phyloP scores from a whole-genome alignment of 2,113 vertebrate species.

The Egretta garzetta region DNA sequence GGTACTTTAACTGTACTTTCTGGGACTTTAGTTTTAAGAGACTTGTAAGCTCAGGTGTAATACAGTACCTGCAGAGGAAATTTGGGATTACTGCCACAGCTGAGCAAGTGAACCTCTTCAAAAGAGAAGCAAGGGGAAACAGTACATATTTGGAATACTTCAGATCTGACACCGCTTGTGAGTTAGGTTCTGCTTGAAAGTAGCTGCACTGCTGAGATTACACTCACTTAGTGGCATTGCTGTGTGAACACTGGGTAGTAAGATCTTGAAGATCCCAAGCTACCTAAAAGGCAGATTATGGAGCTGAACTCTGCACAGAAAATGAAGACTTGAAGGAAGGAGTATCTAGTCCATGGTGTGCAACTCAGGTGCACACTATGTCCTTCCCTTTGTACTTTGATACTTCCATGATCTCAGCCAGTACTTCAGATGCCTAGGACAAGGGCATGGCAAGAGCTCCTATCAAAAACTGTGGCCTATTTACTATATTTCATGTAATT shows the following conservation, averaged over 20 bases:
- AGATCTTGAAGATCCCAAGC: neutral
- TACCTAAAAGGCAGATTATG: neutral
- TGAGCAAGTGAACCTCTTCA: neutral
- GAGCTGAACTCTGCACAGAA: neutral
- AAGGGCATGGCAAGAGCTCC: neutral
- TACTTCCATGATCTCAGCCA: neutral
- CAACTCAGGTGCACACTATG: fast-evolving
- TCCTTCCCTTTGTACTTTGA: neutral
- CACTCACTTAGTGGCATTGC: neutral
- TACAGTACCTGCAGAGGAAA: neutral
- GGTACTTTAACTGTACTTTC: neutral
- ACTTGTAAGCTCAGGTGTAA: neutral
- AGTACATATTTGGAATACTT: neutral
- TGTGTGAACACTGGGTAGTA: neutral
- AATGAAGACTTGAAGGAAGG: neutral
- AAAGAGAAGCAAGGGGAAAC: neutral
- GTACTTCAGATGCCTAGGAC: neutral
- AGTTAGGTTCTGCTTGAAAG: neutral
- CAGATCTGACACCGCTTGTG: neutral
- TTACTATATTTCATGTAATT: neutral
- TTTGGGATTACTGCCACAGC: neutral
- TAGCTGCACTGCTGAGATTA: neutral
- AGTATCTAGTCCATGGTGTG: neutral
- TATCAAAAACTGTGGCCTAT: neutral
- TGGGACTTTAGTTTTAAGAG: neutral